Base-by-base conservation (phyloP, 1,140 invertebrate species). In the Drosophila miranda region DNA sequence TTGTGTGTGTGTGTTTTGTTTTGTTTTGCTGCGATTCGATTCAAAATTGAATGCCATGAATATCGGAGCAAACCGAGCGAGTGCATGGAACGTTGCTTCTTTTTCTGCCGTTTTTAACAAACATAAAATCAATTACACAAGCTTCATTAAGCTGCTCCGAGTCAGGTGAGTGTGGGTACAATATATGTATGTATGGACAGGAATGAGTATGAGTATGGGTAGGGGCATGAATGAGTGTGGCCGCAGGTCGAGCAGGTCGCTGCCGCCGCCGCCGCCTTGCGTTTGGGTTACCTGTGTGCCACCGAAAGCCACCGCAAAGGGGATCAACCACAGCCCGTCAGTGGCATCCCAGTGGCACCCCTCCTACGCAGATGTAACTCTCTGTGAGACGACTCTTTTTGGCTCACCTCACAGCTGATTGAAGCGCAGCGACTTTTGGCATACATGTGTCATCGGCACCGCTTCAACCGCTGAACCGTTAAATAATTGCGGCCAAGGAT, bases 61-160 rank as follows among this genome's bases (percentile, higher is more conserved):
- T 84, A 79, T 83, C 68, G 76, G 42, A 68, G 61, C 66, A 58
- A 83, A 76, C 82, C 76, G 76, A 84, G 61, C 76, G 76, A 84
- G 61, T 74, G 73, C 70, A 61, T 49, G 73, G 73, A 59, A 55
- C 42, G 75, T 78, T 78, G 78, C 76, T 84, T 84, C 76, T 86
- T 84, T 86, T 84, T 84, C 77, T 84, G 81, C 81, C 81, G 81
- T 84, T 84, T 84, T 84, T 86, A 84, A 80, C 81, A 84, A 84
- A 84, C 81, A 84, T 77, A 86, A 84, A 84, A 84, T 84, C 81
- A 84, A 84, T 84, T 84, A 84, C 81, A 84, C 77, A 84, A 86
- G 81, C 81, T 84, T 84, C 77, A 86, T 84, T 84, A 84, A 84
- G 80, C 80, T 83, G 13, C 57, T 38, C 69, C 54, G 52, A 44